Conservation (phyloP, 2,888 invertebrate genomes). For the Gastracanthus pulcherrimus region DNA sequence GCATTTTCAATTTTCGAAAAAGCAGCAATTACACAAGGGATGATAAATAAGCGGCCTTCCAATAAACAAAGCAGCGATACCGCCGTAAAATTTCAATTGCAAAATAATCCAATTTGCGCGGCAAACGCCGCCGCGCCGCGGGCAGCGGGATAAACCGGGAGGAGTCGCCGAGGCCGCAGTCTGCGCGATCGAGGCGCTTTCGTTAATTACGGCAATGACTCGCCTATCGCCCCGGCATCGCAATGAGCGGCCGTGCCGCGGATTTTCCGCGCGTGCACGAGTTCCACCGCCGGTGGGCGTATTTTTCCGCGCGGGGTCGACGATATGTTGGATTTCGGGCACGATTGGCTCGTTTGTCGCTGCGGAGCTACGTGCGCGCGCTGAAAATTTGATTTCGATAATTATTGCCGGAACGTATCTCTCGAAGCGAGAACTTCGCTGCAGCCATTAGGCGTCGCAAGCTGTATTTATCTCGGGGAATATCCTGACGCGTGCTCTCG, state of each 20-base stretch:
- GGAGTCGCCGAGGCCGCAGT: neutral
- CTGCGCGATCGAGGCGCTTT: neutral
- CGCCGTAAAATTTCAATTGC: slow-evolving; percentile 41
- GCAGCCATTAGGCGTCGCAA: too few relatives aligned
- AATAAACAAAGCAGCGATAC: neutral
- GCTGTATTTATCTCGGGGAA: too few relatives aligned
- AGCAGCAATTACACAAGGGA: slow-evolving; percentile 6
- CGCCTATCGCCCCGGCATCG: neutral
- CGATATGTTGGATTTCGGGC: neutral
- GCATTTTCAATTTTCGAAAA: slow-evolving; percentile 33
- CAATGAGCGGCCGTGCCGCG: neutral
- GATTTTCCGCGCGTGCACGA: neutral
- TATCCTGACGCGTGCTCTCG: too few relatives aligned
- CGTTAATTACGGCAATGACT: neutral
- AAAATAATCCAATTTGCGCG: slow-evolving; percentile 17
- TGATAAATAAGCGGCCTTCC: slow-evolving; percentile 12
- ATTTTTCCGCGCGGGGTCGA: too few relatives aligned
- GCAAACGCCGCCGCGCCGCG: neutral
- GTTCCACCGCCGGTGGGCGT: too few relatives aligned
- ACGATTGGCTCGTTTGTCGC: neutral
- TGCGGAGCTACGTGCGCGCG: too few relatives aligned
- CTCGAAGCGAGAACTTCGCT: too few relatives aligned
- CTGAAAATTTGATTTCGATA: slow-evolving; percentile 27
- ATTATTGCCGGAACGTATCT: too few relatives aligned
- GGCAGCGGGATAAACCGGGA: neutral